phyloP scores from a whole-genome alignment of 2,113 vertebrate species.

The Phrynosoma blainvillii region DNA sequence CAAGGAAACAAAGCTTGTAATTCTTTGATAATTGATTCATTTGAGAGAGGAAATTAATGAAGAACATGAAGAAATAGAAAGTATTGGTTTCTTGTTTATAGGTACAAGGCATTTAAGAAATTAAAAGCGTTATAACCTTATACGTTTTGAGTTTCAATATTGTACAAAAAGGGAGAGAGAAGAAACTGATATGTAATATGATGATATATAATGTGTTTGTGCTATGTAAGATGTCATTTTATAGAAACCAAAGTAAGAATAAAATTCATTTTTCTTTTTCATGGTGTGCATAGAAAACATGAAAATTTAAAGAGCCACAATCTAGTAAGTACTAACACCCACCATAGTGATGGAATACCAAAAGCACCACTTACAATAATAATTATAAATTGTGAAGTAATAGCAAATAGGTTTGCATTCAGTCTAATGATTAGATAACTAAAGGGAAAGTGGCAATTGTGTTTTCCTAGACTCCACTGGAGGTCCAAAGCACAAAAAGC shows the following conservation, averaged over 20 bases:
- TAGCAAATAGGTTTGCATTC: conserved; percentile 66
- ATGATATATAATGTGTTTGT: conserved; percentile 55
- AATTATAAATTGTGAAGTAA: conserved; percentile 75
- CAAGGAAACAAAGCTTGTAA: conserved; percentile 36
- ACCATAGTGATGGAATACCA: conserved; percentile 66
- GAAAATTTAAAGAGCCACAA: conserved; percentile 63
- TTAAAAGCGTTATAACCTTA: conserved; percentile 35
- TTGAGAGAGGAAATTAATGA: conserved; percentile 17
- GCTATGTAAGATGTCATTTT: conserved; percentile 57
- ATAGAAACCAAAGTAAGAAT: conserved; percentile 60
- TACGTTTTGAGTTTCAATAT: conserved; percentile 38
- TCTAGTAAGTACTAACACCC: conserved; percentile 67
- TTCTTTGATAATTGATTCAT: conserved; percentile 36
- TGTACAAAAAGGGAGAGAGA: conserved; percentile 18
- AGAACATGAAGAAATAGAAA: conserved; percentile 34
- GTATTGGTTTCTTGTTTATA: conserved; percentile 47
- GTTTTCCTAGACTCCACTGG: conserved; percentile 71
- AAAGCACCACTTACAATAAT: conserved; percentile 69
- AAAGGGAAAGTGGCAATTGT: conserved; percentile 75
- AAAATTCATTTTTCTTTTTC: conserved; percentile 59
- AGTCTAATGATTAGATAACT: conserved; percentile 77
- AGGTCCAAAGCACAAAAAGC: conserved; percentile 69
- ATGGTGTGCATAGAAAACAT: conserved; percentile 61
- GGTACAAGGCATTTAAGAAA: conserved; percentile 36
- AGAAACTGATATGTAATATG: conserved; percentile 2